These are phyloP conservation scores for Orientallactaga bullata DNA, from an alignment of 2,113 vertebrate species.

Conservation along the genomic window DNA sequence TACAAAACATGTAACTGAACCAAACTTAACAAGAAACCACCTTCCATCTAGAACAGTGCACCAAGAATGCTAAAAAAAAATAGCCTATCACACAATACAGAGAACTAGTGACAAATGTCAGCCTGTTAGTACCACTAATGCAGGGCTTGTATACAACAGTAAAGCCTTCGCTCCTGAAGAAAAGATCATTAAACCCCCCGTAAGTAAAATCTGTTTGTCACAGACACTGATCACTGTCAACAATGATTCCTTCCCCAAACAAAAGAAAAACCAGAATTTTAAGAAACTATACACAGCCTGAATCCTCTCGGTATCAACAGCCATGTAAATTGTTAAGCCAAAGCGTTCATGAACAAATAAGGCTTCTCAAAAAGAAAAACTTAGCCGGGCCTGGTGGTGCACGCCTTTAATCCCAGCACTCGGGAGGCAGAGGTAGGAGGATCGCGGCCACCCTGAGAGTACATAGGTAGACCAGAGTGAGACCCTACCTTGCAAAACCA, in stretches of 20 bases:
- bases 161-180: slow-evolving; percentile 3
- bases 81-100: not conserved
- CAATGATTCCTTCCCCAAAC: not conserved
- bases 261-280: not conserved
- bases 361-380: not conserved
- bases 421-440: too few relatives aligned
- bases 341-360: not conserved
- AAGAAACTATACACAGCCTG: not conserved
- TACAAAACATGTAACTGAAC: not conserved
- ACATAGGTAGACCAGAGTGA: too few relatives aligned
- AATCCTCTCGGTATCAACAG: not conserved
- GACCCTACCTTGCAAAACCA: too few relatives aligned
- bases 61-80: not conserved
- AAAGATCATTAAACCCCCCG: slow-evolving; percentile 1
- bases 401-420: too few relatives aligned
- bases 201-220: slow-evolving; percentile 26
- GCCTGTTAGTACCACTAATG: not conserved
- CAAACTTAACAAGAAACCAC: slow-evolving; percentile 9
- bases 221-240: not conserved
- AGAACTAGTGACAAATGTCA: not conserved
- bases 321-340: not conserved
- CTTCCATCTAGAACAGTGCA: not conserved
- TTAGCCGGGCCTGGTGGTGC: too few relatives aligned
- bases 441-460: too few relatives aligned
- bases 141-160: not conserved